Conservation (phyloP, 2,888 invertebrate species). For the Tetanocera ferruginea region DNA sequence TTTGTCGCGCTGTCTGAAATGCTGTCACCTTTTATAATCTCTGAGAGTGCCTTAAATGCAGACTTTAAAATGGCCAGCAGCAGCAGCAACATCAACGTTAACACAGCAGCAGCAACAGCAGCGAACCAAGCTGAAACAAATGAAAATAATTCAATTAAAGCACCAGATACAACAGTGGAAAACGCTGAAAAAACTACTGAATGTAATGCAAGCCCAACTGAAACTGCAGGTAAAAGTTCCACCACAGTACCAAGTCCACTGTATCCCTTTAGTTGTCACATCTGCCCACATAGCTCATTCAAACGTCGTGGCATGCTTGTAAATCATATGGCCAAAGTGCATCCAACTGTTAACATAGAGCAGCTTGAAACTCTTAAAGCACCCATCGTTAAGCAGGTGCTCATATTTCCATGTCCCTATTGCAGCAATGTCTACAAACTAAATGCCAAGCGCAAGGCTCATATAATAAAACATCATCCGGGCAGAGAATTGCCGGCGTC, state of each 20-base stretch:
- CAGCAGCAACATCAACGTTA: not conserved
- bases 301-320: conserved; percentile 88
- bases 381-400: conserved; percentile 82
- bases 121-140: not conserved
- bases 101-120: not conserved
- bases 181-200: not conserved
- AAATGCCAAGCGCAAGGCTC: conserved; percentile 85
- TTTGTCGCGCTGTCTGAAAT: conserved; percentile 27
- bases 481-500: conserved; percentile 73
- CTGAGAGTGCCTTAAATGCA: not conserved
- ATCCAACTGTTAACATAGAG: conserved; percentile 76
- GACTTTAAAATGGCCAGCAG: not conserved
- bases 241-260: not conserved
- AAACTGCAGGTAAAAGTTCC: not conserved
- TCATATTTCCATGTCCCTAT: conserved; percentile 86
- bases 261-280: conserved; percentile 72
- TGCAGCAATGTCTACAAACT: conserved; percentile 89
- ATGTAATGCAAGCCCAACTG: not conserved
- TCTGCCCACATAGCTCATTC: conserved; percentile 77
- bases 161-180: not conserved
- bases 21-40: conserved; percentile 34
- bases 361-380: conserved; percentile 81
- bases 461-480: conserved; percentile 87
- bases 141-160: not conserved
- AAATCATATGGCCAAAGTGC: conserved; percentile 86